Evolutionary conservation across 2,797 vertebrate species (phyloP).

Genomic region (Poecilia wingei): DNA sequence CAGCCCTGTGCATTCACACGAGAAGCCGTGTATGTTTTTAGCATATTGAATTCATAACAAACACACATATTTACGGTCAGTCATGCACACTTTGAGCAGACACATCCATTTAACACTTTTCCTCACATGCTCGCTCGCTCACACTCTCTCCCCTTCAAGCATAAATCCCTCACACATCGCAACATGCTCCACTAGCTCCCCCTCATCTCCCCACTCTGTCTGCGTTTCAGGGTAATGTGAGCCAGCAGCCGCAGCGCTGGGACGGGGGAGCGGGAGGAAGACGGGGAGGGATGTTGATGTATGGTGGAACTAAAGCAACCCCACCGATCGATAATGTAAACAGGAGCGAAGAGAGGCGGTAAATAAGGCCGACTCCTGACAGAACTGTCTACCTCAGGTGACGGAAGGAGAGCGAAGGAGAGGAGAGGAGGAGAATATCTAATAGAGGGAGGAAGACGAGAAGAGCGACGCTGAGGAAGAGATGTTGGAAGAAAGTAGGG

Average conservation of each 20-base stretch:
- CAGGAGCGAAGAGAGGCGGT: constrained; percentile 79
- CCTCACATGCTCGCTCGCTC: constrained; percentile 46
- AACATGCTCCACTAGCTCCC: constrained; percentile 66
- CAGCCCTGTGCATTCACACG: constrained; percentile 7
- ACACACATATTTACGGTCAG: constrained; percentile 28
- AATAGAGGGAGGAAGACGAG: constrained; percentile 26
- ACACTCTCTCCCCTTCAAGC: constrained; percentile 57
- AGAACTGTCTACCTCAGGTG: constrained; percentile 79
- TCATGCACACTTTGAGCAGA: constrained; percentile 37
- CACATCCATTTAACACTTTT: constrained; percentile 43
- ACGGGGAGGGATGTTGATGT: constrained; percentile 68
- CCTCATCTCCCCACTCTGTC: constrained; percentile 22
- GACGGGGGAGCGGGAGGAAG: constrained; percentile 15
- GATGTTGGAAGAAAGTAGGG: constrained; percentile 25
- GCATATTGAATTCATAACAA: constrained; percentile 29
- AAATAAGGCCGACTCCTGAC: constrained; percentile 80
- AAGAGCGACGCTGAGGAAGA: constrained; percentile 26
- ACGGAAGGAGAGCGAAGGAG: constrained; percentile 56
- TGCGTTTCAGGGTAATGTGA: constrained; percentile 66
- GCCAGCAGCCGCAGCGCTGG: constrained; percentile 61
- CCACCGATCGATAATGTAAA: constrained; percentile 85
- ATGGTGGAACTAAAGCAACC: constrained; percentile 83
- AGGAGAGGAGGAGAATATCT: constrained; percentile 32
- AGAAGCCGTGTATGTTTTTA: constrained; percentile 20
- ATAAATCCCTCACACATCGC: constrained; percentile 71